Evolutionary conservation across 2,888 invertebrate genomes (phyloP).

Genomic region (Microctonus brassicae): DNA sequence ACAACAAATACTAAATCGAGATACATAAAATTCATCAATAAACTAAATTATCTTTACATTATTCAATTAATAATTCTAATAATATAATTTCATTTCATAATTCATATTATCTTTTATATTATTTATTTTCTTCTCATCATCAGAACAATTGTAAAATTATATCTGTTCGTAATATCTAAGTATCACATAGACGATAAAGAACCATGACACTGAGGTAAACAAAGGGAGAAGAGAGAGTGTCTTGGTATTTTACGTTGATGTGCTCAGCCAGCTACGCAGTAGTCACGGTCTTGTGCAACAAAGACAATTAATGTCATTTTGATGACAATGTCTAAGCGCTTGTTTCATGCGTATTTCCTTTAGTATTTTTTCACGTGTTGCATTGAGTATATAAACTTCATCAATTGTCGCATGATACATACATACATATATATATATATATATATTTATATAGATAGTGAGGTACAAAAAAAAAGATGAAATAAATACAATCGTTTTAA

Average conservation of each 20-base stretch:
- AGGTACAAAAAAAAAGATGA: neutral
- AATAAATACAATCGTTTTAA: too few relatives aligned
- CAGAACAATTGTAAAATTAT: too few relatives aligned
- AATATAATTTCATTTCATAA: too few relatives aligned
- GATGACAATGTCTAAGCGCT: neutral
- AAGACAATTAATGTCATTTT: conserved; percentile 14
- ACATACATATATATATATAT: neutral
- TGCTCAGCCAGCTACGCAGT: neutral
- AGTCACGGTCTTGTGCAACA: conserved; percentile 8
- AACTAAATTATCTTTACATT: too few relatives aligned
- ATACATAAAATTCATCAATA: too few relatives aligned
- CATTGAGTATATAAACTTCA: conserved; percentile 1
- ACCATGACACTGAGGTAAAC: conserved; percentile 2
- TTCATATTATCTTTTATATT: too few relatives aligned
- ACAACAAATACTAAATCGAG: too few relatives aligned
- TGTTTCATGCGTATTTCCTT: neutral
- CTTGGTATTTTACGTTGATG: neutral
- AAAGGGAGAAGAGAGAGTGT: neutral
- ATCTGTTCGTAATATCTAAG: too few relatives aligned
- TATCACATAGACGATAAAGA: neutral
- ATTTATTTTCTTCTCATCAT: too few relatives aligned
- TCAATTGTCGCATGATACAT: neutral
- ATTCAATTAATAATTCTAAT: too few relatives aligned
- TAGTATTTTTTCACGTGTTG: neutral
- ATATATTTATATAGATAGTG: neutral